Evolutionary conservation across 2,113 vertebrate genomes (phyloP).

Genomic region (Grammomys dolichurus): DNA sequence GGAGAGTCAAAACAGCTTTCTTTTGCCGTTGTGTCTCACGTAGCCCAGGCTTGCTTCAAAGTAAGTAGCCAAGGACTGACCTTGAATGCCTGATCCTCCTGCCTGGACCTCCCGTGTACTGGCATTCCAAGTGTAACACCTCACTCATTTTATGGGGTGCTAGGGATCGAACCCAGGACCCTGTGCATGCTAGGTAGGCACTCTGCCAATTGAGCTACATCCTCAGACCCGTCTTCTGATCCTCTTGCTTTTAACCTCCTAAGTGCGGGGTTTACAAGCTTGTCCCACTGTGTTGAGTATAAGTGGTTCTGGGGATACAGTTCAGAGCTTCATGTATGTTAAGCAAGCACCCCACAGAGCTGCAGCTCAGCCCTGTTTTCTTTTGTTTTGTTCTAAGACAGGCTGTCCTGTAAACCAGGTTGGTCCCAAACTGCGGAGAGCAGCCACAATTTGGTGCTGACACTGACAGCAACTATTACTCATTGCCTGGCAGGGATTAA

Average conservation of each 20-base stretch:
- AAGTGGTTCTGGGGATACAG: background rate
- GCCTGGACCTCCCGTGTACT: background rate
- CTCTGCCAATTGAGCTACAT: background rate
- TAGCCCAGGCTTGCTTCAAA: background rate
- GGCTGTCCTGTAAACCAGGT: background rate
- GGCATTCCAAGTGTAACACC: background rate
- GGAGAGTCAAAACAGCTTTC: background rate
- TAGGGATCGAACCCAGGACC: background rate
- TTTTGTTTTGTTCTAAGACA: background rate
- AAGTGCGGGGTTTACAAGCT: background rate
- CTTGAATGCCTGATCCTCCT: background rate
- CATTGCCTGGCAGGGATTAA: slow-evolving; percentile 54
- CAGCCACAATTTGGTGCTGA: background rate
- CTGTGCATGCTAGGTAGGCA: background rate
- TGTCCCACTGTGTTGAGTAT: background rate
- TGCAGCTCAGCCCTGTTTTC: no score
- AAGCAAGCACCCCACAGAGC: background rate
- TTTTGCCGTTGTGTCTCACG: background rate
- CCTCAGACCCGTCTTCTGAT: no score
- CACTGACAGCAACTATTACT: slow-evolving; percentile 64
- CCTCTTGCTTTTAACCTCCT: background rate
- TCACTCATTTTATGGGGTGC: background rate
- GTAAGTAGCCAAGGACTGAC: background rate
- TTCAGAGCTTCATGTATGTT: background rate
- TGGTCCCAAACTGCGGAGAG: background rate